Evolutionary conservation across 2,113 vertebrate genomes (phyloP).

Genomic region (Gambusia affinis): DNA sequence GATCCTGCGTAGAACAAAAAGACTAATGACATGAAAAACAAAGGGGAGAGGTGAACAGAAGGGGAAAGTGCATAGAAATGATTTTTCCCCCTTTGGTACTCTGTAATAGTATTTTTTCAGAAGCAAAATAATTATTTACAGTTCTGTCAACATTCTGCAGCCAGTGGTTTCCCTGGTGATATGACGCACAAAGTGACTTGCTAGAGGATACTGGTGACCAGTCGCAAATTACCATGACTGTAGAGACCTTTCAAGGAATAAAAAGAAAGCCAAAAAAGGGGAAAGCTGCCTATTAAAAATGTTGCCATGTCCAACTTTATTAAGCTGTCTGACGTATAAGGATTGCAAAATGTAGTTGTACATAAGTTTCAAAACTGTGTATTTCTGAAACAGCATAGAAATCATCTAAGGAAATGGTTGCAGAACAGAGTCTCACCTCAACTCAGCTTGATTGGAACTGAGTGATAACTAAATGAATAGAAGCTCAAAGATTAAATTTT

Average conservation of each 20-base stretch:
- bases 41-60: not conserved
- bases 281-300: not conserved
- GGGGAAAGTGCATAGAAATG: not conserved
- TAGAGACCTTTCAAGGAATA: constrained; percentile 1
- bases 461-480: no score
- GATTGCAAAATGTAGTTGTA: not conserved
- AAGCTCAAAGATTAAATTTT: no score
- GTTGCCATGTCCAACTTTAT: constrained; percentile 5
- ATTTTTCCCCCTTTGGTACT: constrained; percentile 1
- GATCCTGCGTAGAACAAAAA: not conserved
- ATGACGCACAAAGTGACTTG: constrained; percentile 12
- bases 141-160: constrained; percentile 20
- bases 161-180: not conserved
- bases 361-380: no score
- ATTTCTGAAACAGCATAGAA: no score
- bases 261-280: not conserved
- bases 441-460: no score
- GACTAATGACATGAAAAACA: not conserved
- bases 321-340: not conserved
- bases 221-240: constrained; percentile 14
- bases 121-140: constrained; percentile 7
- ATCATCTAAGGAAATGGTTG: no score
- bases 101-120: constrained; percentile 12
- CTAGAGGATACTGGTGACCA: constrained; percentile 9
- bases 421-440: no score